phyloP scores from a whole-genome alignment of 2,113 vertebrate genomes.

The Prietella phreatophila region DNA sequence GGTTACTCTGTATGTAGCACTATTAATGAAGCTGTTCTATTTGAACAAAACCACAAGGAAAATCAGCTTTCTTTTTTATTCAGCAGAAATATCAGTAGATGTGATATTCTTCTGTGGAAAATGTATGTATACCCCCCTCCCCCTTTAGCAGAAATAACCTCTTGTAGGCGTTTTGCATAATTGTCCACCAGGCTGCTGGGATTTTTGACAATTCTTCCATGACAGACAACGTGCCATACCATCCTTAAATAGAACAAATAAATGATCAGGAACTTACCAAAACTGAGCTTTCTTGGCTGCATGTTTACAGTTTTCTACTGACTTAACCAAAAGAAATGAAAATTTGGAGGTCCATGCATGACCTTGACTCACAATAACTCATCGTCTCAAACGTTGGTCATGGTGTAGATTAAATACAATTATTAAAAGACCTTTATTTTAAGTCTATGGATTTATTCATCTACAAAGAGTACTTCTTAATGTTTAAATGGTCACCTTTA shows the following conservation, averaged over 20 bases:
- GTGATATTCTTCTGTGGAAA: too few relatives aligned
- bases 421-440: too few relatives aligned
- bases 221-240: background rate
- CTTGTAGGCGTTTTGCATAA: too few relatives aligned
- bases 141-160: too few relatives aligned
- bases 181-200: too few relatives aligned
- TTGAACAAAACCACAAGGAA: too few relatives aligned
- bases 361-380: background rate
- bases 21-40: too few relatives aligned
- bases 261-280: background rate
- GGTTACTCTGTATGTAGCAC: background rate
- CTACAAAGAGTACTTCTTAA: background rate
- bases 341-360: background rate
- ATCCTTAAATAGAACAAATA: background rate
- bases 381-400: background rate
- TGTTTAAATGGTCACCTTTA: too few relatives aligned
- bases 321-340: background rate
- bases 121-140: too few relatives aligned
- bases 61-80: too few relatives aligned
- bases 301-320: background rate
- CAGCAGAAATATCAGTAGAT: too few relatives aligned
- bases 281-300: background rate
- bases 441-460: background rate
- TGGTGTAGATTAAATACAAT: background rate
- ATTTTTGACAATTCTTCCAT: too few relatives aligned